Percentiles rank a stretch among this genome's conserved stretches.
These are phyloP conservation scores for Drosophila athabasca DNA, from an alignment of 1,140 invertebrate genomes.

Conservation along the genomic window DNA sequence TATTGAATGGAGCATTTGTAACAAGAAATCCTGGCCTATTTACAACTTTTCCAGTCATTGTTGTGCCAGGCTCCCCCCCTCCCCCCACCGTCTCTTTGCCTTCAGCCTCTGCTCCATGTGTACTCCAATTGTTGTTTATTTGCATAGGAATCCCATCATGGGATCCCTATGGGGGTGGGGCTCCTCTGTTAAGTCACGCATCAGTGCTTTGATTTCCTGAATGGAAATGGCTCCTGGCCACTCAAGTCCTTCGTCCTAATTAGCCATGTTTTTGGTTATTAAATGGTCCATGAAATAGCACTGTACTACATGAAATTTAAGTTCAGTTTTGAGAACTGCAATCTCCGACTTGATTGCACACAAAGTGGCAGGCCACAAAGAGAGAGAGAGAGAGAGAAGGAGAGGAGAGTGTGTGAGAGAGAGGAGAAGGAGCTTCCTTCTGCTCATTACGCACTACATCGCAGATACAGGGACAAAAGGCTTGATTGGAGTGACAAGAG, in stretches of 20 bases:
- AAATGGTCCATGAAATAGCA: constrained; percentile 52
- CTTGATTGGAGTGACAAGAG: constrained; percentile 72
- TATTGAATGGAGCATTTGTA: constrained; percentile 71
- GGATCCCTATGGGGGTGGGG: constrained; percentile 27
- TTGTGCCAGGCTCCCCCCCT: constrained; percentile 8
- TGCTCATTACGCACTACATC: constrained; percentile 26
- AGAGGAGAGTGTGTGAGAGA: too few species aligned
- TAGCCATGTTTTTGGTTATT: constrained; percentile 56
- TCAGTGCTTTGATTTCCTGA: constrained; percentile 25
- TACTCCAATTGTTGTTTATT: constrained; percentile 47
- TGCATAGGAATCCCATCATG: constrained; percentile 69
- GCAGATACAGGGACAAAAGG: constrained; percentile 47
- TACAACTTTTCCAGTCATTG: constrained; percentile 51
- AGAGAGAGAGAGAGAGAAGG: constrained; percentile 4
- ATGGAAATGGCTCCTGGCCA: constrained; percentile 18
- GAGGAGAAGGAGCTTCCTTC: constrained; percentile 13
- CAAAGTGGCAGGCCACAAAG: background rate
- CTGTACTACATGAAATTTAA: constrained; percentile 16
- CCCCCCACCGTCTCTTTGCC: background rate
- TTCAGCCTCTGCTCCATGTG: background rate
- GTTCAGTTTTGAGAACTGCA: background rate
- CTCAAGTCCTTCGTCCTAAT: constrained; percentile 24
- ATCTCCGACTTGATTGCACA: constrained; percentile 41
- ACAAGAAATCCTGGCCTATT: constrained; percentile 78
- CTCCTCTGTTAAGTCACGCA: constrained; percentile 44